These are phyloP conservation scores for Bemisia tabaci DNA, from an alignment of 1,140 invertebrate genomes.

Conservation along the genomic window DNA sequence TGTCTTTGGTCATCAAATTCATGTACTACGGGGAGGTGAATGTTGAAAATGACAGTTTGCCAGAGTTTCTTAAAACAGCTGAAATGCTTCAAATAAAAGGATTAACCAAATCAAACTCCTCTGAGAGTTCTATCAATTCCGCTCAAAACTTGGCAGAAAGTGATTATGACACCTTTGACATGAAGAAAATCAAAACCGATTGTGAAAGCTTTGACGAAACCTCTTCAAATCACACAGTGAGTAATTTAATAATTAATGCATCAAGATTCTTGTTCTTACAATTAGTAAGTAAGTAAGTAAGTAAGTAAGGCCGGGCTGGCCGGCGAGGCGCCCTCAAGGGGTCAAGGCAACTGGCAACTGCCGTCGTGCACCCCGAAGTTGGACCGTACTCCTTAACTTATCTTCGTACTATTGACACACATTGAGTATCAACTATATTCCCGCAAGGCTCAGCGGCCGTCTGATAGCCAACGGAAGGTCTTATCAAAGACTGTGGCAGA, in stretches of 20 bases:
- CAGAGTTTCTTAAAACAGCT: constrained; percentile 73
- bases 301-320: no score
- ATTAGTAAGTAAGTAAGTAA: no score
- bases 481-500: no score
- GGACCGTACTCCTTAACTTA: no score
- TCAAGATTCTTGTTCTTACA: no score
- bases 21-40: constrained; percentile 84
- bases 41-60: constrained; percentile 72
- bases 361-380: no score
- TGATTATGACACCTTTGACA: not conserved
- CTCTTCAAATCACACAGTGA: not conserved
- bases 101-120: constrained; percentile 45
- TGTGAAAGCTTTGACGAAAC: not conserved
- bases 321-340: no score
- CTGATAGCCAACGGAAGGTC: no score
- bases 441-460: no score
- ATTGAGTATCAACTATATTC: no score
- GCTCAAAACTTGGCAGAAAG: not conserved
- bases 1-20: constrained; percentile 63
- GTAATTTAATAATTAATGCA: not conserved
- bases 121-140: not conserved
- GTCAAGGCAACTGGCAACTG: no score
- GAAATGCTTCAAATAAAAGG: constrained; percentile 78
- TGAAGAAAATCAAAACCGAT: not conserved
- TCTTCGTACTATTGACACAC: no score